Conservation (phyloP, 2,888 invertebrate species). For the Dolichomitus sp. region DNA sequence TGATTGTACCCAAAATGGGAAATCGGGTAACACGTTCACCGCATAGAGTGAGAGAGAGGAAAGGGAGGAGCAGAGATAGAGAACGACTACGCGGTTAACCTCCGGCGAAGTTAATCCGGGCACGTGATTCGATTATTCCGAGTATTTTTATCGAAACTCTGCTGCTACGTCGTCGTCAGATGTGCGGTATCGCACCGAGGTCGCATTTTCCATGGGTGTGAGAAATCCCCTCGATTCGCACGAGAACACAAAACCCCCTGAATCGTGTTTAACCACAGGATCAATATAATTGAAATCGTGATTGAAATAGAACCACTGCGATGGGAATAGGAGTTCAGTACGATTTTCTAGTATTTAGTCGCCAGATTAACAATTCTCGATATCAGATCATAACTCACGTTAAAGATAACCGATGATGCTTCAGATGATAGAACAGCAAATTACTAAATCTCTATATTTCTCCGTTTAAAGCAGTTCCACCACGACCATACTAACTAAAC, state of each 20-base stretch:
- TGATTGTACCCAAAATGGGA: slow-evolving; percentile 65
- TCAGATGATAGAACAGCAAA: background rate
- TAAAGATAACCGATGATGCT: background rate
- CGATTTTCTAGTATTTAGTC: slow-evolving; percentile 21
- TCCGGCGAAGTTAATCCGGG: slow-evolving; percentile 62
- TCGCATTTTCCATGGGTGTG: slow-evolving; percentile 41
- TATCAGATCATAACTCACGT: slow-evolving; percentile 3
- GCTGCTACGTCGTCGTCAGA: slow-evolving; percentile 42
- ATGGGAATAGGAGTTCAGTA: background rate
- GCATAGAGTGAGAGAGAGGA: slow-evolving; percentile 20
- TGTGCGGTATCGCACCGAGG: slow-evolving; percentile 30
- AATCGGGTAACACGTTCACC: slow-evolving; percentile 60
- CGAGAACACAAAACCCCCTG: slow-evolving; percentile 19
- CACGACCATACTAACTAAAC: too few species aligned
- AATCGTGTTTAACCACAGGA: slow-evolving; percentile 68
- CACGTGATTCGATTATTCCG: slow-evolving; percentile 66
- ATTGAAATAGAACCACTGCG: slow-evolving; percentile 57
- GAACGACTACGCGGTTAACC: slow-evolving; percentile 51
- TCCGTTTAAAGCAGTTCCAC: background rate
- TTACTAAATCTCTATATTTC: background rate
- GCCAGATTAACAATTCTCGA: slow-evolving; percentile 2
- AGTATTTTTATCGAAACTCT: slow-evolving; percentile 52
- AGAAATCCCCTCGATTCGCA: slow-evolving; percentile 47
- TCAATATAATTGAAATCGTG: slow-evolving; percentile 68
- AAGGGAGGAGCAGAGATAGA: background rate